Conservation (phyloP, 1,140 invertebrate genomes). For the Elysia chlorotica region DNA sequence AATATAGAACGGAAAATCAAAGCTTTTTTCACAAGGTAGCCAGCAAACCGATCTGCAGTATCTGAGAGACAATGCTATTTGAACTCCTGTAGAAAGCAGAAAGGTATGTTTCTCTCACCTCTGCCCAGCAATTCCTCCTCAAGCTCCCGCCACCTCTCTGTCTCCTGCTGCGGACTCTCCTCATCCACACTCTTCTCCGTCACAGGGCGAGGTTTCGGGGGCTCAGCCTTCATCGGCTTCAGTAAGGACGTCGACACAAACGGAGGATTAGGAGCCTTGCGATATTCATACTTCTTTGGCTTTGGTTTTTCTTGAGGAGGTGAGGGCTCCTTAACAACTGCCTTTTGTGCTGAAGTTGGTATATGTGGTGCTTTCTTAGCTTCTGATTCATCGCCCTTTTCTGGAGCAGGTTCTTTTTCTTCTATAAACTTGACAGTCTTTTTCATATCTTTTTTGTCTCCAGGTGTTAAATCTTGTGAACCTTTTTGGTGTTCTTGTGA, state of each 20-base stretch:
- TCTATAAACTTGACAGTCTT: not conserved
- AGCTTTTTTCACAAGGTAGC: no score
- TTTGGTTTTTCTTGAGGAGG: not conserved
- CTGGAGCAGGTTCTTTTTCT: not conserved
- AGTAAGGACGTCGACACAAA: conserved; percentile 17
- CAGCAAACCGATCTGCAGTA: no score
- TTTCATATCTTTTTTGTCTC: not conserved
- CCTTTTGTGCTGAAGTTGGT: not conserved
- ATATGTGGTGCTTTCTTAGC: no score
- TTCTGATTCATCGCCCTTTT: not conserved
- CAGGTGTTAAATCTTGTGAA: not conserved
- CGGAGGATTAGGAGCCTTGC: conserved; percentile 11
- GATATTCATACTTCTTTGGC: conserved; percentile 8
- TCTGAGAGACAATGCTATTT: no score
- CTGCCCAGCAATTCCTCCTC: conserved; percentile 33
- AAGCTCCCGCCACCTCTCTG: conserved; percentile 26
- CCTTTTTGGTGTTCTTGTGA: not conserved
- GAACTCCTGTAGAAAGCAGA: no score
- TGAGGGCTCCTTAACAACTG: not conserved
- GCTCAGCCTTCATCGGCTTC: conserved; percentile 29
- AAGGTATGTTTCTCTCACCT: conserved; percentile 16
- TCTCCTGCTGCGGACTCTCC: conserved; percentile 15
- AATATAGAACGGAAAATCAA: no score
- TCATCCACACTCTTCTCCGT: not conserved
- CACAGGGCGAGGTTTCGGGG: conserved; percentile 6